phyloP scores from a whole-genome alignment of 2,113 vertebrate genomes.

The Madoqua kirkii region DNA sequence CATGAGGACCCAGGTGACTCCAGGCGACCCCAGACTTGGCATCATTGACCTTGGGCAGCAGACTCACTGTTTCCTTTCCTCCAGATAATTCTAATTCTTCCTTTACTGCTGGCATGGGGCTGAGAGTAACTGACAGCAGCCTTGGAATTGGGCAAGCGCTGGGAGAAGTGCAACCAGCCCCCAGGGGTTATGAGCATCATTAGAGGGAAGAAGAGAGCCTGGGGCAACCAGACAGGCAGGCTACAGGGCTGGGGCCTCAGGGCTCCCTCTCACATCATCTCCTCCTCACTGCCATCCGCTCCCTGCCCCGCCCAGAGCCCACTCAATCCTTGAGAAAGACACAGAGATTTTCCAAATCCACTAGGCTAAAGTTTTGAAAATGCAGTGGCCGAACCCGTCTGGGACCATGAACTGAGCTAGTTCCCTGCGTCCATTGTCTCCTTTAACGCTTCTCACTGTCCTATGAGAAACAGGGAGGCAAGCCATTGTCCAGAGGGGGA shows the following conservation, averaged over 20 bases:
- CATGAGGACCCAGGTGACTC: background rate
- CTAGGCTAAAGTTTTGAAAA: background rate
- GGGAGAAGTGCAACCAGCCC: background rate
- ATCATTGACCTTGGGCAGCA: background rate
- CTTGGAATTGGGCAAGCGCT: background rate
- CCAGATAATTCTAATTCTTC: background rate
- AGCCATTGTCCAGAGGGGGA: rapidly evolving
- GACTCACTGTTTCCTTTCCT: background rate
- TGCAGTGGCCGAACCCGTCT: background rate
- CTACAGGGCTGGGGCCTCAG: too few relatives aligned
- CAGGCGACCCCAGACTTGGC: rapidly evolving
- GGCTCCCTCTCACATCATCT: background rate
- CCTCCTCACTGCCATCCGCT: rapidly evolving
- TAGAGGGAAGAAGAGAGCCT: background rate
- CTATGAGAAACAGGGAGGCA: rapidly evolving
- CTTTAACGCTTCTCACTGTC: background rate
- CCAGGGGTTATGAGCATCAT: rapidly evolving
- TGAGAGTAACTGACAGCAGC: background rate
- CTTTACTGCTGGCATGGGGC: background rate
- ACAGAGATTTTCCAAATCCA: background rate
- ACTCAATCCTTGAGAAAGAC: background rate
- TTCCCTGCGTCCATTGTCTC: rapidly evolving
- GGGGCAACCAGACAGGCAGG: rapidly evolving
- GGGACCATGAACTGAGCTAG: rapidly evolving
- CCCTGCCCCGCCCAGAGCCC: background rate